Evolutionary conservation across 2,113 vertebrate genomes (phyloP).

Genomic region (Mus spicilegus): DNA sequence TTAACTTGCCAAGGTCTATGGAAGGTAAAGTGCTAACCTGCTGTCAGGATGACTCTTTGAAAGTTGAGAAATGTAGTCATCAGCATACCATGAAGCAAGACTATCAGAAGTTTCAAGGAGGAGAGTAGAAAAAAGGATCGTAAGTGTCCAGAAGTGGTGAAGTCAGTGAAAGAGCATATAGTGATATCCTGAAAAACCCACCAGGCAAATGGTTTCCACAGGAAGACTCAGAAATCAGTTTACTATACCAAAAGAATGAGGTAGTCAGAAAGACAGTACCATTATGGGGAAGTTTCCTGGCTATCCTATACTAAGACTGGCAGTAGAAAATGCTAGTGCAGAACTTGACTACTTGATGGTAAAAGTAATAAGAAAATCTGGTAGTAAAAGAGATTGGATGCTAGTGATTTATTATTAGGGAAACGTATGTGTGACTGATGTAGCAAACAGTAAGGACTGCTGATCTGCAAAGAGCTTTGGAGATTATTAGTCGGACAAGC

Average conservation of each 20-base stretch:
- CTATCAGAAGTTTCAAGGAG: background rate
- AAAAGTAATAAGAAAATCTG: conserved; percentile 50
- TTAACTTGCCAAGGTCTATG: background rate
- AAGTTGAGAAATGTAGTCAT: background rate
- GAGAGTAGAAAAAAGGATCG: conserved; percentile 14
- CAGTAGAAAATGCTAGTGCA: conserved; percentile 30
- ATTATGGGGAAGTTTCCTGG: background rate
- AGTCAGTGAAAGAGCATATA: background rate
- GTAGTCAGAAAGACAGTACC: background rate
- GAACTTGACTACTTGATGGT: conserved; percentile 48
- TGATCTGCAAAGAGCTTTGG: background rate
- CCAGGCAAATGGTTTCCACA: conserved; percentile 26
- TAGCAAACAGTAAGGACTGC: conserved; percentile 33
- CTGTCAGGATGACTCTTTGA: background rate
- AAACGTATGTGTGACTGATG: conserved; percentile 32
- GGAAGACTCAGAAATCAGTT: background rate
- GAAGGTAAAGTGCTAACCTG: background rate
- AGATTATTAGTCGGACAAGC: conserved; percentile 2
- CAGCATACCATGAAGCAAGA: conserved; percentile 33
- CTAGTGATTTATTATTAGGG: conserved; percentile 13
- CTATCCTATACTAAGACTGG: background rate
- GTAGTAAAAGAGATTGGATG: conserved; percentile 47
- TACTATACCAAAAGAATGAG: background rate
- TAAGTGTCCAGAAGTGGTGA: conserved; percentile 3
- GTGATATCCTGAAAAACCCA: background rate